Evolutionary conservation across 2,113 vertebrate species (phyloP).

Genomic region (Corynorhinus townsendii): DNA sequence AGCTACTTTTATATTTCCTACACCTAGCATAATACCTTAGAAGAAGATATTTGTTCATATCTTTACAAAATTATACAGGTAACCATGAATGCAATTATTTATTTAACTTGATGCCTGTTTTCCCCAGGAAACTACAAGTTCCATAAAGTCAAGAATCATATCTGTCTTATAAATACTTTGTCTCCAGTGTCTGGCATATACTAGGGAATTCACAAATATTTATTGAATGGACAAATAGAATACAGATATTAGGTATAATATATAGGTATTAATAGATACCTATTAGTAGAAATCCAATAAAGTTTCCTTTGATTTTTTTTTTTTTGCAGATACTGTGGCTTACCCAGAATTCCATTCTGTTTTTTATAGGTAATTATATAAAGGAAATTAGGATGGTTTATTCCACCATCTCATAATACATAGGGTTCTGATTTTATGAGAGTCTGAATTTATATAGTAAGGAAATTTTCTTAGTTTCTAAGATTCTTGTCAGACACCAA

Average conservation of each 20-base stretch:
- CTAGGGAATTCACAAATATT: neutral
- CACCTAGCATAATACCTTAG: neutral
- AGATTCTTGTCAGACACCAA: neutral
- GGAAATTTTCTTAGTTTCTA: neutral
- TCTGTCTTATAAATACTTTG: neutral
- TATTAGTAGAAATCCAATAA: neutral
- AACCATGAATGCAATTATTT: conserved; percentile 11
- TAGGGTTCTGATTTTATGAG: neutral
- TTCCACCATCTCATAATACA: neutral
- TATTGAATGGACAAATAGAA: neutral
- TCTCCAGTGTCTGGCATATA: neutral
- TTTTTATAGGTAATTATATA: neutral
- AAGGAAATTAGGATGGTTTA: neutral
- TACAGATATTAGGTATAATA: neutral
- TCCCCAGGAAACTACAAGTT: neutral
- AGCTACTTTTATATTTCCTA: neutral
- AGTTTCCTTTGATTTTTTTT: neutral
- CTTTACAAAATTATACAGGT: neutral
- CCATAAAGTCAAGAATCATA: neutral
- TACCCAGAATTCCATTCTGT: neutral
- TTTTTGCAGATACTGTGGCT: neutral
- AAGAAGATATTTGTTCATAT: neutral
- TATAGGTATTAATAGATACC: neutral
- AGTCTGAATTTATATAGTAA: neutral
- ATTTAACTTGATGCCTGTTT: conserved; percentile 24